A percentile compares a stretch with the other conserved stretches of the same genome.
Evolutionary conservation across 2,113 vertebrate genomes (phyloP).

Genomic region (Myotis brandtii): DNA sequence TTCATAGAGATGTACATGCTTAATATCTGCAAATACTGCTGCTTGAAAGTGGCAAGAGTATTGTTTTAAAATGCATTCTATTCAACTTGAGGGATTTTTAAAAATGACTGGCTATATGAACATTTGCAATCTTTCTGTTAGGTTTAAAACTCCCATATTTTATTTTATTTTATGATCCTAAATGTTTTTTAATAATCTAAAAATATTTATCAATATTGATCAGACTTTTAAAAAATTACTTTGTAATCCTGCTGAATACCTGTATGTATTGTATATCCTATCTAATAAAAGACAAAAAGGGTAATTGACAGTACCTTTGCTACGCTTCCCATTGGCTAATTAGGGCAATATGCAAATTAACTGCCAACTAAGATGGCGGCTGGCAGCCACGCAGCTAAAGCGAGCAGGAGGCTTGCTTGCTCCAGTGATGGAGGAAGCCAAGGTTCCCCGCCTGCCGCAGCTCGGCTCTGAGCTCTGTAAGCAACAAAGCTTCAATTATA

Average conservation of each 20-base stretch:
- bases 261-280: slow-evolving; percentile 85
- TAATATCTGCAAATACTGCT: slow-evolving; percentile 82
- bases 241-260: slow-evolving; percentile 84
- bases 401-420: too few relatives aligned
- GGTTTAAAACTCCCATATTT: slow-evolving; percentile 76
- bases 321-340: too few relatives aligned
- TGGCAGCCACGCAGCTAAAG: too few relatives aligned
- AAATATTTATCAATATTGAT: slow-evolving; percentile 79
- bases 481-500: too few relatives aligned
- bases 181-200: slow-evolving; percentile 76
- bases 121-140: slow-evolving; percentile 81
- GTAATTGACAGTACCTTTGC: too few relatives aligned
- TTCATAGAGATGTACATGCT: slow-evolving; percentile 79
- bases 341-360: too few relatives aligned
- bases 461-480: too few relatives aligned
- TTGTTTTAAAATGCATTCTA: slow-evolving; percentile 77
- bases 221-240: slow-evolving; percentile 79
- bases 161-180: slow-evolving; percentile 74
- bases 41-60: slow-evolving; percentile 79
- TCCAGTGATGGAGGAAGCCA: too few relatives aligned
- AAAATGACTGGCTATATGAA: slow-evolving; percentile 78
- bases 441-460: too few relatives aligned
- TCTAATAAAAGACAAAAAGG: neutral
- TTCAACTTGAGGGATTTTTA: slow-evolving; percentile 80
- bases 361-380: too few relatives aligned